Evolutionary conservation across 2,113 vertebrate species (phyloP), one percentile per base, ranked within the genome.

Genomic region (Centropus unirufus): DNA sequence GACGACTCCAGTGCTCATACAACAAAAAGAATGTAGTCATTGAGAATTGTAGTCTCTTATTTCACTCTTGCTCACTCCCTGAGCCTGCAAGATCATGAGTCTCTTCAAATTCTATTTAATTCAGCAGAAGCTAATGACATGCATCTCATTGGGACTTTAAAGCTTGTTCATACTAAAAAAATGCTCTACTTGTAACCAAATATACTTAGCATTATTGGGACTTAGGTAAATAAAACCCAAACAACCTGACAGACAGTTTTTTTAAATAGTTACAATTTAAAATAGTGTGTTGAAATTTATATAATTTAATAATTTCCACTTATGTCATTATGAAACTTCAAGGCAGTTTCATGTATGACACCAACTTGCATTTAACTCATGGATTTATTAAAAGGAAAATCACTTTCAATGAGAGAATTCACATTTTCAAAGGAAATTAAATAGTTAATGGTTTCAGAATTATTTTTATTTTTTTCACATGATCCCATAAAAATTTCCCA

Each of bases 401-500:
- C 39, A 29, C 46, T 95, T 89, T 90, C 95, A 93, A 91, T 87
- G 21, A 78, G 81, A 93, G 61, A 73, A 42, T 59, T 78, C 70
- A 47, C 44, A 82, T 82, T 73, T 79, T 92, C 75, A 86, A 55
- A 24, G 19, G 93, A 80, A 72, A 79, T 78, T 61, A 94, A 96
- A 95, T 51, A 72, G 83, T 87, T 96, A 96, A 97, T 51, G 59
- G 63, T 75, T 95, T 92, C 85, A 89, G 61, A 84, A 93, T 88
- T 83, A 46, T 92, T 95, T 52, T 90, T 92, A 36, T 36, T 54
- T 96, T 95, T 97, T 95, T 84, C 81, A 93, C 89, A 93, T 67
- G 83, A 94, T 94, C 89, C 70, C 84, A 94, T 94, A 97, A 91
- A 95, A 92, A 89, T 75, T 97, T 98, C 83, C 95, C 82, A 91